Percentiles rank a stretch among this genome's conserved stretches.
Conservation (phyloP, 2,888 invertebrate species). For the Agrilus mali region DNA sequence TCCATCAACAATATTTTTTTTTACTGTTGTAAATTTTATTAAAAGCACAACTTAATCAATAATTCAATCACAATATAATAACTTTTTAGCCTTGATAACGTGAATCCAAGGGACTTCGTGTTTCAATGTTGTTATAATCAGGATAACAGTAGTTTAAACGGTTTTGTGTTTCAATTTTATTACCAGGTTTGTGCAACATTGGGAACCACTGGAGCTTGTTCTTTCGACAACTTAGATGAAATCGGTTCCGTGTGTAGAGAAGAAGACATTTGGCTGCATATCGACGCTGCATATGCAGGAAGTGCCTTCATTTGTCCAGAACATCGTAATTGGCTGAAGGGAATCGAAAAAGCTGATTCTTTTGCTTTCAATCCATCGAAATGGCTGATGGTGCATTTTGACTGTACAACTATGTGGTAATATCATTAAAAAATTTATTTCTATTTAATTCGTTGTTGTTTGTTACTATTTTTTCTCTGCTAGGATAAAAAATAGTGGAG, state of each 20-base stretch:
- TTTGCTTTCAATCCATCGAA: constrained; percentile 98
- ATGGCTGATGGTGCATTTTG: constrained; percentile 98
- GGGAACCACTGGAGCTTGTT: constrained; percentile 94
- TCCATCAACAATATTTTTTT: too few relatives aligned
- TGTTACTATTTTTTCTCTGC: constrained; percentile 15
- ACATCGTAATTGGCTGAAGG: constrained; percentile 78
- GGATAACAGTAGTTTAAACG: too few relatives aligned
- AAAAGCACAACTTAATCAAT: too few relatives aligned
- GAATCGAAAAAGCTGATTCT: constrained; percentile 86
- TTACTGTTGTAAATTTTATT: too few relatives aligned
- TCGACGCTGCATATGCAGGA: constrained; percentile 97
- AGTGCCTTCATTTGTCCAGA: constrained; percentile 94
- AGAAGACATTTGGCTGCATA: constrained; percentile 88
- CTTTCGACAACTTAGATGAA: constrained; percentile 81
- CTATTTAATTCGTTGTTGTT: too few relatives aligned
- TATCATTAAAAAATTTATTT: too few relatives aligned
- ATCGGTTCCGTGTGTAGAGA: constrained; percentile 54
- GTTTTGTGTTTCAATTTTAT: background rate
- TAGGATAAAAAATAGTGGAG: constrained; percentile 89
- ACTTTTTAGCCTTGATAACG: too few relatives aligned
- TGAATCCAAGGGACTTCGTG: too few relatives aligned
- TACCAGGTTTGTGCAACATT: constrained; percentile 83
- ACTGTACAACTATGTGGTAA: constrained; percentile 98
- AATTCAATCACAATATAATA: too few relatives aligned
- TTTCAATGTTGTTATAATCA: too few relatives aligned